Evolutionary conservation across 2,113 vertebrate species (phyloP).

Genomic region (Heptranchias perlo): DNA sequence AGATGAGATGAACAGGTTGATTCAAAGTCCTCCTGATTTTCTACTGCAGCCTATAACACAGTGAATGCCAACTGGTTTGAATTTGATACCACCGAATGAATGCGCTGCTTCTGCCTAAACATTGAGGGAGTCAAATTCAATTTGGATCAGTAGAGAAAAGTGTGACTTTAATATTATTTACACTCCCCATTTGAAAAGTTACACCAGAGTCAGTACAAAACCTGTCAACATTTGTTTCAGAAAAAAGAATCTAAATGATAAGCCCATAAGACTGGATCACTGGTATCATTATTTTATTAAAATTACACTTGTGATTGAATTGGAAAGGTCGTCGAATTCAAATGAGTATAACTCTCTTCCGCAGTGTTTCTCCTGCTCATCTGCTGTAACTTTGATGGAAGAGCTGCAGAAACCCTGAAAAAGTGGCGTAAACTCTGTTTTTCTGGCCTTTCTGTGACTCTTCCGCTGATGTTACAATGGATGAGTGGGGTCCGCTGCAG

Average conservation of each 20-base stretch:
- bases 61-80: background rate
- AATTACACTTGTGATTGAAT: background rate
- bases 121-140: background rate
- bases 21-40: no score
- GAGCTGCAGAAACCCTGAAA: background rate
- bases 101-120: background rate
- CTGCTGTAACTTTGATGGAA: no score
- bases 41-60: no score
- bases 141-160: background rate
- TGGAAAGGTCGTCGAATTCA: background rate
- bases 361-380: background rate
- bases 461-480: background rate
- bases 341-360: background rate
- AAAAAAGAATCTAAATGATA: background rate
- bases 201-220: background rate
- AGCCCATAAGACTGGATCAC: background rate
- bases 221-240: background rate
- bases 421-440: background rate
- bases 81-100: background rate
- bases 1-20: no score
- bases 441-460: background rate
- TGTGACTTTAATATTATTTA: background rate
- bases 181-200: background rate
- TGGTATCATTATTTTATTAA: background rate
- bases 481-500: background rate